A percentile compares a stretch with the other conserved stretches of the same genome.
Evolutionary conservation across 2,888 invertebrate genomes (phyloP).

Genomic region (Galeruca laticollis): DNA sequence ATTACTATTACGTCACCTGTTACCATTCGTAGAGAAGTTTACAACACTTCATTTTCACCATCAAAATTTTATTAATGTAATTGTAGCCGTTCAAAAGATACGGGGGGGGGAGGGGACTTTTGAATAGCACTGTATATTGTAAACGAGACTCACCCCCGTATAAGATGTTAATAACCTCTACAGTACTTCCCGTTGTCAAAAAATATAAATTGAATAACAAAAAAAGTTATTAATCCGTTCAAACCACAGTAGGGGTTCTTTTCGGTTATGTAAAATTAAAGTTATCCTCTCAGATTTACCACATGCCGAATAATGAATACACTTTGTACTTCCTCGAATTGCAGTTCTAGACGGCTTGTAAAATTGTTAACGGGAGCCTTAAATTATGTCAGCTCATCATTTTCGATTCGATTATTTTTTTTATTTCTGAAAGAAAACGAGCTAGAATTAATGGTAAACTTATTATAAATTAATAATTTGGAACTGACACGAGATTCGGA

Average conservation of each 20-base stretch:
- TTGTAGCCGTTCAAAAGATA: too few species aligned
- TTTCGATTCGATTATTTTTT: neutral
- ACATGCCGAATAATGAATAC: conserved; percentile 2
- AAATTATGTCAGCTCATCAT: conserved; percentile 10
- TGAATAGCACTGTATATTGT: neutral
- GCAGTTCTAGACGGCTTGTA: neutral
- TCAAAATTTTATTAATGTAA: too few species aligned
- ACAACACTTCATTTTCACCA: too few species aligned
- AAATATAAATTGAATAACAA: neutral
- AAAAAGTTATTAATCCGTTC: conserved; percentile 4
- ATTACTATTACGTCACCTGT: too few species aligned
- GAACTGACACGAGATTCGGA: neutral
- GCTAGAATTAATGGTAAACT: neutral
- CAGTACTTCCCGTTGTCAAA: neutral
- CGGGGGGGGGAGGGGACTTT: too few species aligned
- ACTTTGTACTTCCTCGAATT: conserved; percentile 6
- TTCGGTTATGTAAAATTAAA: conserved; percentile 3
- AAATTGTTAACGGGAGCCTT: neutral
- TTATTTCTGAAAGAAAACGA: neutral
- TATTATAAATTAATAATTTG: neutral
- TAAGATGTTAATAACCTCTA: neutral
- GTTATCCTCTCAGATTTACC: neutral
- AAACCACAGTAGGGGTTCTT: neutral
- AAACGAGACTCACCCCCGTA: neutral
- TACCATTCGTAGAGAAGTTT: too few species aligned